Evolutionary conservation across 2,888 invertebrate genomes (phyloP), one percentile per base, ranked within the genome.

Genomic region (Nymphalis c-album): DNA sequence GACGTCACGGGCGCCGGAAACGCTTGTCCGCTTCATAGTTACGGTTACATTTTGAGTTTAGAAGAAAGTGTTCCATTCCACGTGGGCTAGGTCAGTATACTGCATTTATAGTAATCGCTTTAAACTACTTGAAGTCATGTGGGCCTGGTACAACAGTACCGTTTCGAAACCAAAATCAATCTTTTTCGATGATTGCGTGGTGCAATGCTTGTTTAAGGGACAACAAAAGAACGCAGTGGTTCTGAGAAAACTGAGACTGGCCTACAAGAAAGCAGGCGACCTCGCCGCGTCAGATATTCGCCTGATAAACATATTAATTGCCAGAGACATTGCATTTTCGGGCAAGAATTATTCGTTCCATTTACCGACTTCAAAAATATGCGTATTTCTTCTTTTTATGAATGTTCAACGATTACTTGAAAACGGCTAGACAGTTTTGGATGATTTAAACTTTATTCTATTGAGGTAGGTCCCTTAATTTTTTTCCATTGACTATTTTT

Each of bases 1-100:
- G 90, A 91, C 91, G 92, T 91, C 91, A 92, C 90, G 85, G 91
- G 90, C 91, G 91, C 90, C 91, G 91, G 91, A 91, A 90, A 88
- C 88, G 86, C 85, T 84, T 83, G 85, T 85, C 87, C 88, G 89
- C 85, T 78, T 89, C 87, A 89, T 91, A 91, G 90, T 87, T 88
- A 91, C 90, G 88, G 90, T 90, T 85, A 90, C 88, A 89, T 88
- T 91, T 91, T 89, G 89, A 90, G 84, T 90, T 90, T 90, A 90
- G 88, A 91, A 89, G 91, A 91, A 90, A 92, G 91, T 90, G 85
- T 78, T 86, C 79, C 80, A 78, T 71, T 67, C 72, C 77, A 83
- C 81, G 85, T 91, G 85, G 79, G 82, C 82, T 90, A 91, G 91
- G 91, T 91, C 91, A 91, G 91, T 85, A 77, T 79, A 73, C 74